Evolutionary conservation across 2,113 vertebrate genomes (phyloP).

Genomic region (Typhlomys cinereus): DNA sequence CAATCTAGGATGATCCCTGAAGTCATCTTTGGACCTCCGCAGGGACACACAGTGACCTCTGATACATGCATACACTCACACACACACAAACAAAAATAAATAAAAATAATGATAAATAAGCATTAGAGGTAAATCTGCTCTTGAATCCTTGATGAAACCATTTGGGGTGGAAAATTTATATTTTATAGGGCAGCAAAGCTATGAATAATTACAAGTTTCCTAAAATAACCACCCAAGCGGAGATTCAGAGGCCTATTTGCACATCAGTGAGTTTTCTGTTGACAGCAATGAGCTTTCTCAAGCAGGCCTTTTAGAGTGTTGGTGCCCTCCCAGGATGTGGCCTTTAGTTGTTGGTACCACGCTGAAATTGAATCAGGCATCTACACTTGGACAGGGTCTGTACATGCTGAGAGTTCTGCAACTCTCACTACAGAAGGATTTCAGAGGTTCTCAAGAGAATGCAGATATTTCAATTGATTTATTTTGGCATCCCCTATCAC

Average conservation of each 20-base stretch:
- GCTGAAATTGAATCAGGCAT: neutral
- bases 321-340: too few relatives aligned
- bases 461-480: fast-evolving
- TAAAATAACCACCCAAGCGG: neutral
- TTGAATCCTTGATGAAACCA: neutral
- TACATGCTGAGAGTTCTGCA: neutral
- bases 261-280: fast-evolving
- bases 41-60: too few relatives aligned
- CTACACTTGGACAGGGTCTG: neutral
- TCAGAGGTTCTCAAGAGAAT: neutral
- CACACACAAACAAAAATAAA: too few relatives aligned
- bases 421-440: neutral
- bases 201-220: neutral
- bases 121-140: neutral
- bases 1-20: too few relatives aligned
- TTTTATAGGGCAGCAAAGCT: neutral
- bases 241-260: too few relatives aligned
- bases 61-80: too few relatives aligned
- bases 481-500: neutral
- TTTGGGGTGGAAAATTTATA: neutral
- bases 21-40: too few relatives aligned
- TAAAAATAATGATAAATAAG: too few relatives aligned
- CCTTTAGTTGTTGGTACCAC: too few relatives aligned
- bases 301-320: neutral
- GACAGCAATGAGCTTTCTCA: too few relatives aligned